These are phyloP conservation scores for Cavia aperea DNA, from an alignment of 2,113 vertebrate species.

Conservation along the genomic window DNA sequence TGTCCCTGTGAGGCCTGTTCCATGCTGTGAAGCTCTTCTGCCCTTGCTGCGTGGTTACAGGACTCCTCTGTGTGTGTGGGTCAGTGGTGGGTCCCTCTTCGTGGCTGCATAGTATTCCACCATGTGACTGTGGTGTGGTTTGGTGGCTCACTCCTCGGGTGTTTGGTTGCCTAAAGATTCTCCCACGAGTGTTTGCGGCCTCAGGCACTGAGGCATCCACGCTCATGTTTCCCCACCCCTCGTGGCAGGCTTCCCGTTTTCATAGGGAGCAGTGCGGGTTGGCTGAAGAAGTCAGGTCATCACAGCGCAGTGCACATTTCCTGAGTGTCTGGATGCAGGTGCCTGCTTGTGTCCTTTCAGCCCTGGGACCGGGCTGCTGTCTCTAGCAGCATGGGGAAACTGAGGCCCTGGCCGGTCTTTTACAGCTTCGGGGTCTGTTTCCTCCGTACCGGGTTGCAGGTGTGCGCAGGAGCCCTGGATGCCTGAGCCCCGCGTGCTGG, in stretches of 20 bases:
- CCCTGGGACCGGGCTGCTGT: accelerated
- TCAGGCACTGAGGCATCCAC: neutral
- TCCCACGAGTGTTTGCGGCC: neutral
- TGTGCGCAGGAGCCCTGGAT: accelerated
- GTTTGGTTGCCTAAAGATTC: neutral
- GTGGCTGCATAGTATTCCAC: neutral
- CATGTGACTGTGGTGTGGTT: accelerated
- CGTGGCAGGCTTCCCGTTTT: neutral
- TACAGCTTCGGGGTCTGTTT: accelerated
- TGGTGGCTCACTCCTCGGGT: accelerated
- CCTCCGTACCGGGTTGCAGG: neutral
- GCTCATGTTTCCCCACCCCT: neutral
- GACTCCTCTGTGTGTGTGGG: accelerated
- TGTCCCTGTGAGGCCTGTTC: neutral
- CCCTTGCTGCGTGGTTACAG: accelerated
- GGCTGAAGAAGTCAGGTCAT: accelerated
- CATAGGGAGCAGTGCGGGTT: neutral
- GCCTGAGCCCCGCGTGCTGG: accelerated
- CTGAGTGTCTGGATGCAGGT: accelerated
- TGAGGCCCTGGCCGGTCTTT: neutral
- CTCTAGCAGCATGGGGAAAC: neutral
- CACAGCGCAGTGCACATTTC: accelerated
- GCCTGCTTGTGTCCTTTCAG: neutral
- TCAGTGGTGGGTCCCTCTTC: neutral
- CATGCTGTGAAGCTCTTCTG: too few relatives aligned